Percentiles rank a stretch among this genome's conserved stretches.
These are phyloP conservation scores for Cuniculus paca DNA, from an alignment of 2,797 vertebrate species.

Conservation along the genomic window DNA sequence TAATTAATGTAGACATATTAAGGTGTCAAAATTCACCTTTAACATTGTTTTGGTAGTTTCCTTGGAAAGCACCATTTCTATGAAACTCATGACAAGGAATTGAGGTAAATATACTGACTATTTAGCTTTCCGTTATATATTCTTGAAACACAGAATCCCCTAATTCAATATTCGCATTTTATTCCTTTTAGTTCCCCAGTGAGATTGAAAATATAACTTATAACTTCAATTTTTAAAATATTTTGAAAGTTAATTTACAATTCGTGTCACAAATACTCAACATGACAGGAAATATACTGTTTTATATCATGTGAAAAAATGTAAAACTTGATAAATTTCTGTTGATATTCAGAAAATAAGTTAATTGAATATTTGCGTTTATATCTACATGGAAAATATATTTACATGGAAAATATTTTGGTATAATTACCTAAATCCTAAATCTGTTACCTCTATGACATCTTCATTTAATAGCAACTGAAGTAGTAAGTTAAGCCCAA, in stretches of 20 bases:
- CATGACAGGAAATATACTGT: not conserved
- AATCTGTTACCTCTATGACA: not conserved
- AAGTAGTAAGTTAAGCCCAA: not conserved
- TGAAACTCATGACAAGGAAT: not conserved
- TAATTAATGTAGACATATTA: not conserved
- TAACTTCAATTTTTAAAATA: not conserved
- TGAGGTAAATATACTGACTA: not conserved
- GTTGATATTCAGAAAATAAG: not conserved
- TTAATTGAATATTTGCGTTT: not conserved
- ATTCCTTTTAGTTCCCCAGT: not conserved
- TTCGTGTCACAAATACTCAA: not conserved
- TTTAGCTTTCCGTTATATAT: not conserved
- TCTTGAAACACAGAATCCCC: not conserved
- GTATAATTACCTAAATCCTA: not conserved
- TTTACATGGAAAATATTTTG: not conserved
- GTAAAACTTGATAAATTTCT: not conserved
- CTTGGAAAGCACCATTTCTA: not conserved
- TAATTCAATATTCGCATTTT: not conserved
- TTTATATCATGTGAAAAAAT: not conserved
- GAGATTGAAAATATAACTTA: not conserved
- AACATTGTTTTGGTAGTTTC: not conserved
- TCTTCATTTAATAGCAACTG: not conserved
- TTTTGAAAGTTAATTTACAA: not conserved
- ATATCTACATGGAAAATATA: not conserved
- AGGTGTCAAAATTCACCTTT: not conserved